Percentiles rank a stretch among this genome's conserved stretches.
phyloP scores from a whole-genome alignment of 2,888 invertebrate genomes.

The Zootermopsis nevadensis region DNA sequence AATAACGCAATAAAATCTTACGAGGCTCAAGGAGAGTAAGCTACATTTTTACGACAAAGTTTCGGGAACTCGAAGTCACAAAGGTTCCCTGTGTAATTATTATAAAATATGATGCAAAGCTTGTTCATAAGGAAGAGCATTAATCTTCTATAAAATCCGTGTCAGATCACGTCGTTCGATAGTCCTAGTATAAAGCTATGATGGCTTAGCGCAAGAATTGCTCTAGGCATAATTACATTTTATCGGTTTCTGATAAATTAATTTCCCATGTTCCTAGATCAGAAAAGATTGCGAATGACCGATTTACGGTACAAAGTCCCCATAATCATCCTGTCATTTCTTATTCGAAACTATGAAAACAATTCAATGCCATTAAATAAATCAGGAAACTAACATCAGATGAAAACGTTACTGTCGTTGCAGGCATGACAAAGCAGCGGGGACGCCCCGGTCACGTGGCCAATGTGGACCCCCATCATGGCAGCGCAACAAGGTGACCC shows the following conservation, averaged over 20 bases:
- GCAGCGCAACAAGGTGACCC: constrained; percentile 53
- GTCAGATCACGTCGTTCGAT: background rate
- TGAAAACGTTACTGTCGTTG: background rate
- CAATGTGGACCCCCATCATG: constrained; percentile 57
- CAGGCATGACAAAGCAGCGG: constrained; percentile 46
- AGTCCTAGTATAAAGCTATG: background rate
- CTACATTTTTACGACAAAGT: too few species aligned
- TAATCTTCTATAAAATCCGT: background rate
- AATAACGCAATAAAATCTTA: too few species aligned
- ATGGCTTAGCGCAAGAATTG: background rate
- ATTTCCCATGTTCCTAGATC: background rate
- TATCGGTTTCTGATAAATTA: background rate
- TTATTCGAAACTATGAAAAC: too few species aligned
- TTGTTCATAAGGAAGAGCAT: background rate
- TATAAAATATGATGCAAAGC: background rate
- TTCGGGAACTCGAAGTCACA: too few species aligned
- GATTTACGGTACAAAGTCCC: too few species aligned
- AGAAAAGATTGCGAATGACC: too few species aligned
- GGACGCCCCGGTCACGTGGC: constrained; percentile 51
- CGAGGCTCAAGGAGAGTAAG: too few species aligned
- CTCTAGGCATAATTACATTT: background rate
- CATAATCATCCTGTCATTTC: too few species aligned
- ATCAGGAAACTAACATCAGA: too few species aligned
- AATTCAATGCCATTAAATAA: too few species aligned
- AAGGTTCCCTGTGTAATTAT: background rate